A percentile compares a stretch with the other conserved stretches of the same genome.
Conservation (phyloP, 2,888 invertebrate genomes). For the Hypolimnas misippus region DNA sequence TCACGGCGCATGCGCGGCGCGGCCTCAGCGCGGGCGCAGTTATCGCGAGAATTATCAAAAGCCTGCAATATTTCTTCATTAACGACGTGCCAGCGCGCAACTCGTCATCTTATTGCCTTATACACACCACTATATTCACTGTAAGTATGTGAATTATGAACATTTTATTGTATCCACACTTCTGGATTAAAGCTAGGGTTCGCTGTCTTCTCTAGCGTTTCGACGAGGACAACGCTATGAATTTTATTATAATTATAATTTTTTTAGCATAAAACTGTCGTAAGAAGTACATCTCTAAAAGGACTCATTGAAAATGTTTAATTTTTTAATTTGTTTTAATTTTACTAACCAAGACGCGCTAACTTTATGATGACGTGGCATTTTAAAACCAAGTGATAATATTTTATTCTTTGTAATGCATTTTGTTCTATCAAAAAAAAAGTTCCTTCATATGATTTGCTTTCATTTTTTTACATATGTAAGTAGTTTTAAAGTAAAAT, state of each 20-base stretch:
- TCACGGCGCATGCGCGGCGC: constrained; percentile 54
- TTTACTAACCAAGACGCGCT: too few species aligned
- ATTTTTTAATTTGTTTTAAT: too few species aligned
- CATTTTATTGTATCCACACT: constrained; percentile 44
- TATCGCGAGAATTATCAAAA: constrained; percentile 74
- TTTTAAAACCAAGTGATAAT: too few species aligned
- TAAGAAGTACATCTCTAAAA: too few species aligned
- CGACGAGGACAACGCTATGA: background rate
- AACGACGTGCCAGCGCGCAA: constrained; percentile 65
- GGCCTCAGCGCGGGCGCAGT: constrained; percentile 50
- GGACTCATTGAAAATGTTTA: too few species aligned
- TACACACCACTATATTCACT: constrained; percentile 48
- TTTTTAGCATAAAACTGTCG: background rate
- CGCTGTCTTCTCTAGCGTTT: constrained; percentile 11
- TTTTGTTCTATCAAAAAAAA: too few species aligned
- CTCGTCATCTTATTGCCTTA: constrained; percentile 60
- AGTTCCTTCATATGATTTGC: too few species aligned
- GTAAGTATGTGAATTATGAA: constrained; percentile 47
- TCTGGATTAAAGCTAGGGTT: constrained; percentile 31
- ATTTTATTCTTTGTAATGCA: too few species aligned
- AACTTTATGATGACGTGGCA: too few species aligned
- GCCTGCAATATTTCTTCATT: constrained; percentile 81
- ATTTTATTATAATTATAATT: background rate
- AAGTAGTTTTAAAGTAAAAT: background rate
- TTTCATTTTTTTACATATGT: too few species aligned